These are phyloP conservation scores for Thymelicus lineola DNA, from an alignment of 2,888 invertebrate species.

Conservation along the genomic window DNA sequence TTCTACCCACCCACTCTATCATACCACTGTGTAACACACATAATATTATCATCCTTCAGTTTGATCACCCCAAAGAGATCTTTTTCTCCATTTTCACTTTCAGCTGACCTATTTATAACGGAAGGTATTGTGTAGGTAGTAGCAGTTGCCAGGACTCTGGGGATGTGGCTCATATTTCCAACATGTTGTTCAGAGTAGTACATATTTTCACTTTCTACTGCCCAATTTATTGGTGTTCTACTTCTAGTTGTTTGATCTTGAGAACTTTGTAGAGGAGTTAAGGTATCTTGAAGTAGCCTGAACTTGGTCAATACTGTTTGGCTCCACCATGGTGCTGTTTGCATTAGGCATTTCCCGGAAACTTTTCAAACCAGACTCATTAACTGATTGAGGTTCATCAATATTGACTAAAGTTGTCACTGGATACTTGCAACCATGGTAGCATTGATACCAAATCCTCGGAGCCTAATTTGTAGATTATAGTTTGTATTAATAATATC, in stretches of 20 bases:
- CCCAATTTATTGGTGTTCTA: slow-evolving; percentile 6
- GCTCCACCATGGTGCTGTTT: slow-evolving; percentile 43
- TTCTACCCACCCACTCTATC: slow-evolving; percentile 79
- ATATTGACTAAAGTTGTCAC: slow-evolving; percentile 69
- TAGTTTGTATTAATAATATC: slow-evolving; percentile 55
- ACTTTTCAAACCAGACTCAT: slow-evolving; percentile 41
- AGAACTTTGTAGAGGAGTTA: slow-evolving; percentile 23
- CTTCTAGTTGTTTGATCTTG: slow-evolving; percentile 32
- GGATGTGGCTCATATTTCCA: slow-evolving; percentile 72
- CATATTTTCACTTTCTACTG: slow-evolving; percentile 7
- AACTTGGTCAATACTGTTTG: slow-evolving; percentile 4
- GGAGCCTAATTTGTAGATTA: slow-evolving; percentile 68
- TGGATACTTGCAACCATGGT: slow-evolving; percentile 74
- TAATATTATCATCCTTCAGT: slow-evolving; percentile 72
- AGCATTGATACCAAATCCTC: slow-evolving; percentile 76
- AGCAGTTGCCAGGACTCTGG: slow-evolving; percentile 68
- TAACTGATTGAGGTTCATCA: slow-evolving; percentile 53
- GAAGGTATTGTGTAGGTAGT: slow-evolving; percentile 68
- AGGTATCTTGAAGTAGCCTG: slow-evolving; percentile 25
- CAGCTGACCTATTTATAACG: slow-evolving; percentile 53
- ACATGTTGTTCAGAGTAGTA: slow-evolving; percentile 56
- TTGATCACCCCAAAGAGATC: slow-evolving; percentile 77
- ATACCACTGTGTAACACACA: slow-evolving; percentile 78
- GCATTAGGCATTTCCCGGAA: slow-evolving; percentile 44
- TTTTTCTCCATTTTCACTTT: slow-evolving; percentile 48